Evolutionary conservation across 2,888 invertebrate species (phyloP), one percentile per base, ranked within the genome.

Genomic region (Ptycholaimellus sp.): DNA sequence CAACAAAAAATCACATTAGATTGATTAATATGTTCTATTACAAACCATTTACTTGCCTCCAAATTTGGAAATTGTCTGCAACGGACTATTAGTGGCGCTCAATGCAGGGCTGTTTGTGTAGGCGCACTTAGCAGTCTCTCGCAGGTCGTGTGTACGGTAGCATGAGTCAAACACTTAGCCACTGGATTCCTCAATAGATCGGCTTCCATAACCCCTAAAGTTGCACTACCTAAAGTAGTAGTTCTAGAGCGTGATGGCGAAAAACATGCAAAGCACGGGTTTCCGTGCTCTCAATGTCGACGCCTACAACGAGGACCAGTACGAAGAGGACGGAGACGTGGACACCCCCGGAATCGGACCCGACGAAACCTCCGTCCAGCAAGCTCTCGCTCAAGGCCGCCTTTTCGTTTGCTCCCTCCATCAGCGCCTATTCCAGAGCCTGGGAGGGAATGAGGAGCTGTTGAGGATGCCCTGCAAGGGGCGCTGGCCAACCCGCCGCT

Each of bases 231-330:
- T n/a, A n/a, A n/a, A n/a, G n/a, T n/a, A n/a, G n/a, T n/a, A n/a
- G n/a, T n/a, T n/a, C n/a, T n/a, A n/a, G n/a, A n/a, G n/a, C 23
- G 23, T 11, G 6, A 52, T 52, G 52, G 44, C 52, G 23, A 52
- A 49, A 40, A 50, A 52, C 39, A 46, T 49, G 44, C 39, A 45
- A 34, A 47, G 44, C 33, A 50, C 49, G 11, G 40, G 46, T 6
- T 54, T 53, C 40, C 44, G 54, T 19, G 46, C 48, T 31, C 33
- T 54, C 14, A 49, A 54, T 36, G 53, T 54, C 11, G 54, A 54
- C 39, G 50, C 47, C 4, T 47, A 46, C 29, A 48, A 50, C 31
- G 46, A 48, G 19, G 49, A 52, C 35, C 43, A 47, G 33, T 50
- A 48, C 38, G 43, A 49, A 16, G 50, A 50, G 18, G 45, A 44